A percentile compares a stretch with the other conserved stretches of the same genome.
These are phyloP conservation scores for Diadema setosum DNA, from an alignment of 35 echinoderm and acorn worm species.

Conservation along the genomic window DNA sequence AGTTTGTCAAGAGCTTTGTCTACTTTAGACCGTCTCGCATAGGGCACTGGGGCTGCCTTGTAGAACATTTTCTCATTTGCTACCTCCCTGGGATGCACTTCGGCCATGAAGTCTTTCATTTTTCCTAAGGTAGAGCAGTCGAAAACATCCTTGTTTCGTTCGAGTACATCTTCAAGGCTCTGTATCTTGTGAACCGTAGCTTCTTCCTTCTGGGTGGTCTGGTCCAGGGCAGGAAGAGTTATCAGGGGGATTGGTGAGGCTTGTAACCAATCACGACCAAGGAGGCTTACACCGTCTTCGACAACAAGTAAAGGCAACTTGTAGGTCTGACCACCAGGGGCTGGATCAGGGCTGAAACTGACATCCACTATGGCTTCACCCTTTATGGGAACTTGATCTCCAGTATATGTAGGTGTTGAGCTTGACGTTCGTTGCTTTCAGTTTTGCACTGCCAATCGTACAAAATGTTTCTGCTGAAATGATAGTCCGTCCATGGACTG, in stretches of 20 bases:
- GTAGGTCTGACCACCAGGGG: too few relatives aligned
- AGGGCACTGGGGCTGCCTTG: constrained; percentile 44
- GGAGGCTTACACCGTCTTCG: neutral
- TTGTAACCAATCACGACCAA: neutral
- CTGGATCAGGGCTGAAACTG: neutral
- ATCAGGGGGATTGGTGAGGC: neutral
- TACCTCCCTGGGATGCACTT: neutral
- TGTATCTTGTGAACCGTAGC: neutral
- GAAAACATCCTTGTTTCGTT: neutral
- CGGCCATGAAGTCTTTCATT: neutral
- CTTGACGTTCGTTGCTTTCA: neutral
- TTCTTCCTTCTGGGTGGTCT: neutral
- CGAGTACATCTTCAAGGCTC: neutral
- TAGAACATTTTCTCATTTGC: constrained; percentile 6
- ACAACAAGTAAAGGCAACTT: neutral
- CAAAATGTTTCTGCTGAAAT: neutral
- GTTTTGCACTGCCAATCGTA: neutral
- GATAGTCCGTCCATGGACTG: neutral
- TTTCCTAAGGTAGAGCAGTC: neutral
- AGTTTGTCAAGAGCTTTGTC: constrained; percentile 9
- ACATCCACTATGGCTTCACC: neutral
- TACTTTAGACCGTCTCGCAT: constrained; percentile 37
- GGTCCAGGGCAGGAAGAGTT: neutral
- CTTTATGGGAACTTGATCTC: neutral
- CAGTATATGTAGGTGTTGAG: neutral